Evolutionary conservation across 1,140 invertebrate genomes (phyloP).

Genomic region (Drosophila sturtevanti): DNA sequence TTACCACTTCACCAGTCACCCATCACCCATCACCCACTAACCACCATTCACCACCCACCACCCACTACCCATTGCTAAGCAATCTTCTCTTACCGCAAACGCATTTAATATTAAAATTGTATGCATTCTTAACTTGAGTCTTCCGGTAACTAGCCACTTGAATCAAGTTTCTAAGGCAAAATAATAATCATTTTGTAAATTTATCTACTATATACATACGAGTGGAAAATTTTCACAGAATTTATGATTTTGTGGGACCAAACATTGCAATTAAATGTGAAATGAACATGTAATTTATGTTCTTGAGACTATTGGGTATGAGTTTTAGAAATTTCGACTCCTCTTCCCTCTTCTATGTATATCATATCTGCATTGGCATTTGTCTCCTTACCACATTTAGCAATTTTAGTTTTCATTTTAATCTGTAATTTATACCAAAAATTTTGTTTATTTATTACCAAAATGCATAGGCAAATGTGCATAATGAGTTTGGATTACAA

Average conservation of each 20-base stretch:
- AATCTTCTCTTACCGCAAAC: constrained; percentile 21
- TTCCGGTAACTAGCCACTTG: constrained; percentile 23
- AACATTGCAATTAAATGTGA: constrained; percentile 76
- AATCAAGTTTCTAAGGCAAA: constrained; percentile 47
- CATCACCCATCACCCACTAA: background rate
- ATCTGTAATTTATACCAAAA: constrained; percentile 76
- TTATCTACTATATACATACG: constrained; percentile 39
- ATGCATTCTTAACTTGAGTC: constrained; percentile 65
- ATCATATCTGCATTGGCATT: constrained; percentile 11
- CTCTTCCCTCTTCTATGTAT: constrained; percentile 16
- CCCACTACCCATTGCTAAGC: constrained; percentile 19
- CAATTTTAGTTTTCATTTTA: constrained; percentile 75
- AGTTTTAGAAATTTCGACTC: constrained; percentile 20
- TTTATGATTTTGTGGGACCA: constrained; percentile 59
- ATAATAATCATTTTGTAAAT: constrained; percentile 66
- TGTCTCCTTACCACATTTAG: constrained; percentile 48
- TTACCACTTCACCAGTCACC: background rate
- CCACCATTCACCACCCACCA: no score
- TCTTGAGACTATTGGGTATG: constrained; percentile 11
- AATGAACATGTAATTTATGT: constrained; percentile 79
- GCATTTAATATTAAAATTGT: constrained; percentile 80
- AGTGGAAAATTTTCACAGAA: constrained; percentile 13
- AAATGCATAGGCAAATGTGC: constrained; percentile 49
- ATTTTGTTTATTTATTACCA: constrained; percentile 68
- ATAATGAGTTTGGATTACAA: constrained; percentile 57